A percentile compares a stretch with the other conserved stretches of the same genome.
Conservation (phyloP, 2,888 invertebrate species). For the Azorinus chamasolen region DNA sequence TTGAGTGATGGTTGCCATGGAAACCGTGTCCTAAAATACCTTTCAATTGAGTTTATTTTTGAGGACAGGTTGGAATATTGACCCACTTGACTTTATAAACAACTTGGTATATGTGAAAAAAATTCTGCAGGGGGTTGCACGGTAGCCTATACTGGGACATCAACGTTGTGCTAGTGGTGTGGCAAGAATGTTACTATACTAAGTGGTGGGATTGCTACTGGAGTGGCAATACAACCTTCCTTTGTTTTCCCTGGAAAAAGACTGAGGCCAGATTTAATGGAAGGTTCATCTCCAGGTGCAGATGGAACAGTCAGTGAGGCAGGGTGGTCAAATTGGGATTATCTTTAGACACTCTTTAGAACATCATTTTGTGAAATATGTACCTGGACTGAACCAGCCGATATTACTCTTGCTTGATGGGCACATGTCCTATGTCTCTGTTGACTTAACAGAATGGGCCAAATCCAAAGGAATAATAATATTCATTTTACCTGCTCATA, state of each 20-base stretch:
- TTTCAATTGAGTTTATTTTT: no score
- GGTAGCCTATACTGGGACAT: no score
- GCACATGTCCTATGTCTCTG: constrained; percentile 30
- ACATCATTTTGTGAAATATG: constrained; percentile 46
- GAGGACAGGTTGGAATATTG: no score
- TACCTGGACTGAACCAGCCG: constrained; percentile 24
- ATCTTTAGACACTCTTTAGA: constrained; percentile 42
- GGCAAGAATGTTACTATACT: constrained; percentile 27
- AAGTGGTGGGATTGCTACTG: constrained; percentile 40
- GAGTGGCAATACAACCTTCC: constrained; percentile 37
- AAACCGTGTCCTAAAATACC: no score
- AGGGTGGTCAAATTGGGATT: constrained; percentile 50
- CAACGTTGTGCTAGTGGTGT: no score
- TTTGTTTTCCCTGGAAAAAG: constrained; percentile 55
- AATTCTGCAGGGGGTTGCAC: no score
- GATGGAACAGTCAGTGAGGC: constrained; percentile 25
- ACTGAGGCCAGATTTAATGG: constrained; percentile 29
- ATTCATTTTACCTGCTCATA: constrained; percentile 39
- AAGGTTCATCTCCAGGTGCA: constrained; percentile 34
- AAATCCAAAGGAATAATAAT: constrained; percentile 19
- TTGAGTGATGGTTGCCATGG: no score
- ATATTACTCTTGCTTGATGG: constrained; percentile 33
- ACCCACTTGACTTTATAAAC: no score
- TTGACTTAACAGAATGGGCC: constrained; percentile 39
- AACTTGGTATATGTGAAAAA: no score